Evolutionary conservation across 1,140 invertebrate species (phyloP), one percentile per base, ranked within the genome.

Genomic region (Heliothis virescens): DNA sequence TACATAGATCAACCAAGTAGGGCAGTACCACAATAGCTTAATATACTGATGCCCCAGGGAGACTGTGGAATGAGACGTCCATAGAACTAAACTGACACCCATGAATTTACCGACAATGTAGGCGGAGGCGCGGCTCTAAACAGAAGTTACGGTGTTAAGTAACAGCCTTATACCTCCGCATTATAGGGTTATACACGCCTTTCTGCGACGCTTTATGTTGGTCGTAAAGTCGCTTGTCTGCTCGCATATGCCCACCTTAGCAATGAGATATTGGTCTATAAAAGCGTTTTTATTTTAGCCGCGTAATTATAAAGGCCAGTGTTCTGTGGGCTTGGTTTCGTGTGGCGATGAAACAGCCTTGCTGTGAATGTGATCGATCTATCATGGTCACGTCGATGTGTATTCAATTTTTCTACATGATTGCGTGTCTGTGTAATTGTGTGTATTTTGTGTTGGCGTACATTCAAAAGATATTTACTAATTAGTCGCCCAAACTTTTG

Each of bases 131-230:
- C 83, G 88, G 53, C 87, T 85, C 84, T 91, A 90, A 92, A 87
- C 86, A 89, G 83, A 86, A 93, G 87, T 92, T 91, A 93, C 87
- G 87, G 89, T 87, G 85, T 86, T 88, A 87, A 89, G 87, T 92
- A 90, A 90, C 87, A 82, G 87, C 80, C 81, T 86, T 87, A 57
- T 67, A 53, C 73, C 77, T 85, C 63, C 41, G 74, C 62, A 69
- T 78, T 82, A 79, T 55, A 59, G 50, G 74, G 74, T 53, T 75
- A 75, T 69, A 72, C 81, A 79, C 82, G 80, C 80, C 69, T 80
- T 80, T 75, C 79, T 41, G 65, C 73, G 76, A n/a, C 79, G 75
- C 75, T 86, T 84, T 84, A 86, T 84, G 83, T 59, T 11, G 60
- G 60, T 84, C 82, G 77, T 86, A 86, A 86, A 84, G 71, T 69